Evolutionary conservation across 2,113 vertebrate genomes (phyloP).

Genomic region (Choloepus hoffmanni): DNA sequence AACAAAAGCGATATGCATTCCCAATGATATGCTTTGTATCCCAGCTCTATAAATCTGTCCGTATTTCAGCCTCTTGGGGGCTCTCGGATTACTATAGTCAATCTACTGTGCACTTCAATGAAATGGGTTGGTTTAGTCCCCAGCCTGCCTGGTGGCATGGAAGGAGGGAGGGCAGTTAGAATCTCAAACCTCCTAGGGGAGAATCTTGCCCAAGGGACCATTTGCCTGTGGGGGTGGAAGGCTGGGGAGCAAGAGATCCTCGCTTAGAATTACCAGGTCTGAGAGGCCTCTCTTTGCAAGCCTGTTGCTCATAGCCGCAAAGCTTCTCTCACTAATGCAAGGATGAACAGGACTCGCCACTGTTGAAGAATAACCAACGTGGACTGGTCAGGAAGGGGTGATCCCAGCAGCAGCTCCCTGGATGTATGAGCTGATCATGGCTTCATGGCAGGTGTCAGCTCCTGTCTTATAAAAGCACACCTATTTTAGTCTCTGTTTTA

Average conservation of each 20-base stretch:
- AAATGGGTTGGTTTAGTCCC: background rate
- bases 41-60: constrained; percentile 23
- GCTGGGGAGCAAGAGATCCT: background rate
- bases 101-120: background rate
- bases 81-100: background rate
- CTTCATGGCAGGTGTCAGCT: background rate
- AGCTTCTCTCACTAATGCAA: background rate
- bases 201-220: background rate
- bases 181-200: background rate
- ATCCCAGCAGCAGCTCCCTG: too few relatives aligned
- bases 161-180: background rate
- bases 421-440: rapidly evolving
- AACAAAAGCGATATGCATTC: background rate
- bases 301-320: background rate
- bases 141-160: background rate
- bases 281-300: background rate
- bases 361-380: background rate
- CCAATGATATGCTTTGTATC: background rate
- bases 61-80: background rate
- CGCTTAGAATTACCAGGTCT: background rate
- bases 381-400: background rate
- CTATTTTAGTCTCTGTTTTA: too few relatives aligned
- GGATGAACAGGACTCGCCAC: too few relatives aligned
- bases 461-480: background rate
- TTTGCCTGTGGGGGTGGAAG: background rate